These are phyloP conservation scores for Myotis findleyi DNA, from an alignment of 2,797 vertebrate species.

Conservation along the genomic window DNA sequence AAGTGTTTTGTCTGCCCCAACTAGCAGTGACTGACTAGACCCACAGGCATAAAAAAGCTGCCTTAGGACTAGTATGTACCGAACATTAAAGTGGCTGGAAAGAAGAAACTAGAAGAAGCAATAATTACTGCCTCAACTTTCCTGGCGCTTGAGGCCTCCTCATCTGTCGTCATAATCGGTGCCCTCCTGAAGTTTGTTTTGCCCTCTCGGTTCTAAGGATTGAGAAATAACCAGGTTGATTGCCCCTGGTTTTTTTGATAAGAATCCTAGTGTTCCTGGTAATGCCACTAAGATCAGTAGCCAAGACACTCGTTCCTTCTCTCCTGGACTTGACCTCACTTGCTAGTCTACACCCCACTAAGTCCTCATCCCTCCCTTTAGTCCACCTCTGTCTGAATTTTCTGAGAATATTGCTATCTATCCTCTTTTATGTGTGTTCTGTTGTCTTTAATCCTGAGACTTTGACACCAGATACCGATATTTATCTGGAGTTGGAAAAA, in stretches of 20 bases:
- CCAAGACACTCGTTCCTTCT: constrained; percentile 23
- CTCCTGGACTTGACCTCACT: constrained; percentile 56
- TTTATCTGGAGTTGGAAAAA: constrained; percentile 69
- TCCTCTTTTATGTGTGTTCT: constrained; percentile 66
- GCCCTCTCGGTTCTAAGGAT: constrained; percentile 1
- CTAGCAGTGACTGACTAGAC: constrained; percentile 39
- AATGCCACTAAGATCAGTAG: background rate
- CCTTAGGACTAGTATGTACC: background rate
- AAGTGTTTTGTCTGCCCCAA: constrained; percentile 45
- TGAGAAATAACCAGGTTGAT: constrained; percentile 40
- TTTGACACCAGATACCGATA: constrained; percentile 64
- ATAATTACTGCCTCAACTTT: constrained; percentile 15
- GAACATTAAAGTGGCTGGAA: constrained; percentile 37
- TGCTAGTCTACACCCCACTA: background rate
- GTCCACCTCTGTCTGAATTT: constrained; percentile 57
- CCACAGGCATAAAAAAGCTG: constrained; percentile 52
- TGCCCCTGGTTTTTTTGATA: background rate
- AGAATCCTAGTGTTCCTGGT: constrained; percentile 24
- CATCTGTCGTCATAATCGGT: background rate
- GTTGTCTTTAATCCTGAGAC: constrained; percentile 62
- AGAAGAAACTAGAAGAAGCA: constrained; percentile 33
- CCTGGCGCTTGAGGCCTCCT: background rate
- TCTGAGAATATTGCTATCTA: constrained; percentile 61
- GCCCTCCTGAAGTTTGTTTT: constrained; percentile 1
- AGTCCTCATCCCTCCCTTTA: constrained; percentile 15